Evolutionary conservation across 2,888 invertebrate genomes (phyloP).

Genomic region (Polia nebulosa): DNA sequence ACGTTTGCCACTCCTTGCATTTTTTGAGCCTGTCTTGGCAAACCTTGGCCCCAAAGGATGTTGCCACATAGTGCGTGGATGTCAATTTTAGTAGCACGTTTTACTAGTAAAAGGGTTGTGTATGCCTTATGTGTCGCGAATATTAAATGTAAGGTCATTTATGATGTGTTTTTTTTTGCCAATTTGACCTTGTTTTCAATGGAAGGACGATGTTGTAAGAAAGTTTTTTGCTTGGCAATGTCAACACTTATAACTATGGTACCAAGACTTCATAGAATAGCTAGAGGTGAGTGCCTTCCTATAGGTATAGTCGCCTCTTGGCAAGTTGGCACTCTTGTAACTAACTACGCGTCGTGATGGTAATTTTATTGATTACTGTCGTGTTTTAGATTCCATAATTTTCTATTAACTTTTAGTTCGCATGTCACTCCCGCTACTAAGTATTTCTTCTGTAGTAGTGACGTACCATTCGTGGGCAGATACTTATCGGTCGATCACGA

Average conservation of each 20-base stretch:
- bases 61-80: constrained; percentile 56
- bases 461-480: constrained; percentile 70
- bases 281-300: neutral
- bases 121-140: constrained; percentile 16
- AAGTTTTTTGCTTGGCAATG: neutral
- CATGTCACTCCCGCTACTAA: constrained; percentile 60
- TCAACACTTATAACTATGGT: neutral
- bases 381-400: constrained; percentile 43
- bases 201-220: neutral
- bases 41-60: constrained; percentile 64
- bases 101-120: constrained; percentile 13
- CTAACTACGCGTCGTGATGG: neutral
- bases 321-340: too few species aligned
- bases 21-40: constrained; percentile 43
- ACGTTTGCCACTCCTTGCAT: constrained; percentile 53
- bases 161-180: neutral
- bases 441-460: constrained; percentile 60
- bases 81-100: constrained; percentile 32
- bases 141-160: constrained; percentile 13
- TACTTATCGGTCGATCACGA: constrained; percentile 73
- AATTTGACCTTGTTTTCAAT: neutral
- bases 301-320: neutral
- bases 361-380: constrained; percentile 28
- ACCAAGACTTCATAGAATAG: neutral
- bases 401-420: constrained; percentile 59